A percentile compares a stretch with the other conserved stretches of the same genome.
phyloP scores from a whole-genome alignment of 1,140 invertebrate species.

The Galendromus occidentalis region DNA sequence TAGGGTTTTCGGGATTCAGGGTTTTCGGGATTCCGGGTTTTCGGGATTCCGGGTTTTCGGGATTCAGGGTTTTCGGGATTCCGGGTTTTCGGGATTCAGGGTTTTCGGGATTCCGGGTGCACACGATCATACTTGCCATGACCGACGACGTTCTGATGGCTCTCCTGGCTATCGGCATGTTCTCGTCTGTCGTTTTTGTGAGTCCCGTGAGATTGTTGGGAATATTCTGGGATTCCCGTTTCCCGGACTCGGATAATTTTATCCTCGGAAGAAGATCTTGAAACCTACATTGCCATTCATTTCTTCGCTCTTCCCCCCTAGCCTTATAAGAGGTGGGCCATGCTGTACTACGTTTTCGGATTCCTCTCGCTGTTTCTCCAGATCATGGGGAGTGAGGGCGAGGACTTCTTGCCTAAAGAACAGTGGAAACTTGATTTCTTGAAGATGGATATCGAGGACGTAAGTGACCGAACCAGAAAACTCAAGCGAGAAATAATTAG shows the following conservation, averaged over 20 bases:
- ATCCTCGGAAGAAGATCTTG: not conserved
- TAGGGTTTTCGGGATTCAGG: too few relatives aligned
- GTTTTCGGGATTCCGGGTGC: too few relatives aligned
- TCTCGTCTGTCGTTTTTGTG: slow-evolving; percentile 3
- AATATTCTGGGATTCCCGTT: not conserved
- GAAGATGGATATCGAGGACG: not conserved
- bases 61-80: too few relatives aligned
- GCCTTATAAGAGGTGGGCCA: not conserved
- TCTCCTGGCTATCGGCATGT: not conserved
- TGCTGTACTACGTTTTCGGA: not conserved
- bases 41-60: too few relatives aligned
- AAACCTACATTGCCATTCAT: not conserved
- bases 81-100: too few relatives aligned
- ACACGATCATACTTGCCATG: not conserved
- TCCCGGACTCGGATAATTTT: not conserved
- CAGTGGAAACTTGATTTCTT: slow-evolving; percentile 1
- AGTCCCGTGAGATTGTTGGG: not conserved
- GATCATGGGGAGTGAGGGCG: not conserved
- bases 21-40: too few relatives aligned
- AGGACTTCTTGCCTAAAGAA: not conserved
- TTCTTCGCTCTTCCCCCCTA: not conserved
- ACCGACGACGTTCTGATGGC: not conserved
- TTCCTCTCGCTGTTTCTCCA: not conserved
- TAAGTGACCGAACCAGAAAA: not conserved
- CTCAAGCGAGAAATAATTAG: not conserved